Evolutionary conservation across 2,797 vertebrate genomes (phyloP).

Genomic region (Eulemur rubriventer): DNA sequence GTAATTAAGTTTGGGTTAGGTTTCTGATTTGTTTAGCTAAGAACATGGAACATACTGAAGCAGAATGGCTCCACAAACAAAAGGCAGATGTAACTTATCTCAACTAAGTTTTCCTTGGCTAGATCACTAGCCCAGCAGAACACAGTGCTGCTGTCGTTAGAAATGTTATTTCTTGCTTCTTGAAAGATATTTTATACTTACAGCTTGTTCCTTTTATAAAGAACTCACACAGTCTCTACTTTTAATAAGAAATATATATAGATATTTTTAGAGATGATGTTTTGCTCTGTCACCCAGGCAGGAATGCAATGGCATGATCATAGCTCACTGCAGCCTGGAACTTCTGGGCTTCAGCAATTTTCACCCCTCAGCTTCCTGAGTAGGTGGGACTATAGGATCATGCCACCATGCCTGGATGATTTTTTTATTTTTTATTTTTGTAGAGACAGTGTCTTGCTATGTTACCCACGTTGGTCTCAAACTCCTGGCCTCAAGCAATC

Average conservation of each 20-base stretch:
- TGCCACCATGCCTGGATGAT: neutral
- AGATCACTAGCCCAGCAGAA: neutral
- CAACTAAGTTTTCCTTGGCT: neutral
- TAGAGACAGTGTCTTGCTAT: neutral
- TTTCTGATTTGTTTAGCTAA: constrained; percentile 30
- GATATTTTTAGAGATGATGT: neutral
- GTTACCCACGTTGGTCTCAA: neutral
- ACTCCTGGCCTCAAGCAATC: neutral
- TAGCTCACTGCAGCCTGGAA: neutral
- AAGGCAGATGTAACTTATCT: constrained; percentile 1
- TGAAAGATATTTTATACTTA: neutral
- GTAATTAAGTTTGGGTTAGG: neutral
- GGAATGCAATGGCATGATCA: neutral
- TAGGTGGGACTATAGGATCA: neutral
- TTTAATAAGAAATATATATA: neutral
- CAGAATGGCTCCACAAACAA: neutral
- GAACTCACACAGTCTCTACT: neutral
- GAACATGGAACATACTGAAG: neutral
- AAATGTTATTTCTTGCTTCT: constrained; percentile 1
- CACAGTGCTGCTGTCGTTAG: neutral
- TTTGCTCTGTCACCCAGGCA: neutral
- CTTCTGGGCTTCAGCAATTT: neutral
- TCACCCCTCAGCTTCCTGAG: neutral
- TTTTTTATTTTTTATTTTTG: neutral
- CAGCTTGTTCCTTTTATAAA: neutral